Evolutionary conservation across 2,113 vertebrate species (phyloP), one percentile per base, ranked within the genome.

Genomic region (Psilopsiagon aurifrons): DNA sequence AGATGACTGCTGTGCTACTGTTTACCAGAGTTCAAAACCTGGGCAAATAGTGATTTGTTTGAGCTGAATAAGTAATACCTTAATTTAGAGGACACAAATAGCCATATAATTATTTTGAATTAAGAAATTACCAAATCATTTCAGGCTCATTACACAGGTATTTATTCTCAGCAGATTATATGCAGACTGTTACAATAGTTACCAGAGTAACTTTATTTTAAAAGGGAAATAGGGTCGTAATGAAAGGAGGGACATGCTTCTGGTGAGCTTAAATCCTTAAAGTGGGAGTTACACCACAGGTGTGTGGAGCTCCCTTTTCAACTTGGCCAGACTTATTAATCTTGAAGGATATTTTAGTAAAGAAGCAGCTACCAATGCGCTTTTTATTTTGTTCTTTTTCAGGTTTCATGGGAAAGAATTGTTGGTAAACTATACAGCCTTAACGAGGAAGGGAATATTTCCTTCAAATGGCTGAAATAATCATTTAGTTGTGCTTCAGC

Each of bases 41-140:
- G 82, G 84, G 88, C 86, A 96, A 96, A 97, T 35, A 97, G 88
- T 82, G 92, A 94, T 95, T 97, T 97, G 86, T 92, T 96, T 95
- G 86, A 91, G 90, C 92, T 96, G 96, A 96, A 83, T 96, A 91
- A 96, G 86, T 92, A 96, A 95, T 92, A 95, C 90, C 74, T 92
- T 83, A 71, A 90, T 97, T 96, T 86, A 92, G 79, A 95, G 81
- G 86, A 67, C 93, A 94, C 62, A 96, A 94, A 97, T 96, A 95
- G 64, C 94, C 97, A 79, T 97, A 94, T 96, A 97, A 97, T 97
- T 96, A 94, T 94, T 97, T 95, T 94, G 88, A 96, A 94, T 97
- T 95, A 95, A 95, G 92, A 94, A 97, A 97, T 96, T 97, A 93
- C 90, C 86, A 85, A 96, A 95, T 92, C 77, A 90, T 97, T 96